These are phyloP conservation scores for Dipodomys stephensi DNA, from an alignment of 2,113 vertebrate genomes.

Conservation along the genomic window DNA sequence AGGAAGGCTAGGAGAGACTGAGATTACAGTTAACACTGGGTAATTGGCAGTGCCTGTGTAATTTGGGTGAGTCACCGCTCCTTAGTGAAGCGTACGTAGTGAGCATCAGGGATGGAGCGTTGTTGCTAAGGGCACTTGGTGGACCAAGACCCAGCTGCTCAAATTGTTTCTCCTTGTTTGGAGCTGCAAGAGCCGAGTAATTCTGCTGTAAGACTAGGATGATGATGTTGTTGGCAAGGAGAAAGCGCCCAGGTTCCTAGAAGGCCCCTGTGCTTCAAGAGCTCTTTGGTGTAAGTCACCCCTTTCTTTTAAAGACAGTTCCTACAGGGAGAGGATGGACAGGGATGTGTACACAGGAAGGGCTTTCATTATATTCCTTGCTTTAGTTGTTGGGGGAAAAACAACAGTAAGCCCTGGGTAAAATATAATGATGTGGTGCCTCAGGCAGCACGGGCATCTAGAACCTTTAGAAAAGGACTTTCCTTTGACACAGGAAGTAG, in stretches of 20 bases:
- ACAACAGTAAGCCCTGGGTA: background rate
- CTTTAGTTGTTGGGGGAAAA: background rate
- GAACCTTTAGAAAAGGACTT: background rate
- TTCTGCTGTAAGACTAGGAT: background rate
- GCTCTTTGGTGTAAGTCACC: background rate
- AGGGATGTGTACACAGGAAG: background rate
- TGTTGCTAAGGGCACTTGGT: conserved; percentile 65
- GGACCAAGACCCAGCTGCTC: conserved; percentile 47
- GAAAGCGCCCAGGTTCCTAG: background rate
- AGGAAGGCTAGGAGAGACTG: background rate
- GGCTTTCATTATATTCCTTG: background rate
- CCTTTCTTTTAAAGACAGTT: background rate
- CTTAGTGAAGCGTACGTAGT: background rate
- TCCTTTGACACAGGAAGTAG: background rate
- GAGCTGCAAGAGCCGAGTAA: background rate
- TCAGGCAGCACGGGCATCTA: background rate
- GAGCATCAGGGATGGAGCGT: background rate
- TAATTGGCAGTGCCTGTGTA: conserved; percentile 1
- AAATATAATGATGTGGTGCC: background rate
- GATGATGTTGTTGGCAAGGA: background rate
- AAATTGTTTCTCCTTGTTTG: conserved; percentile 36
- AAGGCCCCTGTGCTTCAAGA: background rate
- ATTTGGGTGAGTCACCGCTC: conserved; percentile 70
- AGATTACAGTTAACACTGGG: background rate
- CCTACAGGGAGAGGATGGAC: background rate